Evolutionary conservation across 2,888 invertebrate genomes (phyloP).

Genomic region (Ormia ochracea): DNA sequence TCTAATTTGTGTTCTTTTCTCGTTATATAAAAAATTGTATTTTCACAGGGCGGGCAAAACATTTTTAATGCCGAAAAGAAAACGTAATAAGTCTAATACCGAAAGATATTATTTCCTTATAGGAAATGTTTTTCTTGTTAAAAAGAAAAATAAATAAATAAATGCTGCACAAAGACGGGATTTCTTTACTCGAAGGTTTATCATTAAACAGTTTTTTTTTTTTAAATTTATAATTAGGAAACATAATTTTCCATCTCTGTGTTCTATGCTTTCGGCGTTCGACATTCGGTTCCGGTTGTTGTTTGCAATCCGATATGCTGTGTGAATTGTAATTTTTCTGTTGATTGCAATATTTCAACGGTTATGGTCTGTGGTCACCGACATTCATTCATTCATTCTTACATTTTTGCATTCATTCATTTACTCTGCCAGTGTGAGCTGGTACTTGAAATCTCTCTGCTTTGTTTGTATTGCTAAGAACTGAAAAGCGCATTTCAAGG

Average conservation of each 20-base stretch:
- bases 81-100: too few relatives aligned
- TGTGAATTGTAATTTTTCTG: constrained; percentile 62
- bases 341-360: constrained; percentile 62
- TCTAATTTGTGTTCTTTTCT: too few relatives aligned
- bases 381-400: constrained; percentile 28
- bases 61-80: too few relatives aligned
- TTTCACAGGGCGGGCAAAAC: too few relatives aligned
- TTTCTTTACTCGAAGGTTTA: too few relatives aligned
- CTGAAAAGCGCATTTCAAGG: not conserved
- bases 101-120: too few relatives aligned
- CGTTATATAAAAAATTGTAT: too few relatives aligned
- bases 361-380: constrained; percentile 60
- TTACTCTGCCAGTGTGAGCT: not conserved
- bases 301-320: constrained; percentile 54
- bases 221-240: too few relatives aligned
- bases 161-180: too few relatives aligned
- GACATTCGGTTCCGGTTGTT: constrained; percentile 9
- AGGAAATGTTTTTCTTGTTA: too few relatives aligned
- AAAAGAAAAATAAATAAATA: too few relatives aligned
- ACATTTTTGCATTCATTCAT: not conserved
- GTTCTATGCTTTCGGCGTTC: not conserved
- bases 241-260: not conserved
- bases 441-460: not conserved
- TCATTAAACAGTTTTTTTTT: too few relatives aligned
- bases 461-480: not conserved